phyloP scores from a whole-genome alignment of 2,797 vertebrate species.

The Mormyrus proboscirostris region DNA sequence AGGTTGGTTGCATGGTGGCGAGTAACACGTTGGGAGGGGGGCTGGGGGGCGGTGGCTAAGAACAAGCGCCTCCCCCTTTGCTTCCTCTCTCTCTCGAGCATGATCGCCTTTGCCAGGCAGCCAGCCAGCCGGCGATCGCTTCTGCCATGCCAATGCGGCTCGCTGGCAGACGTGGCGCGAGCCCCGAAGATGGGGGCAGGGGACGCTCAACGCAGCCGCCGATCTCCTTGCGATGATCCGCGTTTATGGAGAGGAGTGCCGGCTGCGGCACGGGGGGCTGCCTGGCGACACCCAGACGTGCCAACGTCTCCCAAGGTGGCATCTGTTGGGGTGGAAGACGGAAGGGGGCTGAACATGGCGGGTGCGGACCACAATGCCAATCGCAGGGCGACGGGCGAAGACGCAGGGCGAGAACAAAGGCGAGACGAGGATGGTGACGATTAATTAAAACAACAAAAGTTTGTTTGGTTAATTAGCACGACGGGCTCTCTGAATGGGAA shows the following conservation, averaged over 20 bases:
- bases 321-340: slow-evolving; percentile 69
- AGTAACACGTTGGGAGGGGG: slow-evolving; percentile 17
- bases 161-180: slow-evolving; percentile 48
- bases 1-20: slow-evolving; percentile 27
- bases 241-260: slow-evolving; percentile 37
- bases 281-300: slow-evolving; percentile 44
- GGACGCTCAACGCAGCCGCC: slow-evolving; percentile 14
- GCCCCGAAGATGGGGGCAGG: slow-evolving; percentile 34
- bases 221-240: slow-evolving; percentile 29
- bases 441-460: slow-evolving; percentile 60
- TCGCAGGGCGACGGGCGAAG: slow-evolving; percentile 47
- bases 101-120: slow-evolving; percentile 61
- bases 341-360: slow-evolving; percentile 44
- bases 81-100: slow-evolving; percentile 42
- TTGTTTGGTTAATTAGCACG: slow-evolving; percentile 56
- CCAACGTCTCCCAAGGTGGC: slow-evolving; percentile 71
- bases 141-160: slow-evolving; percentile 54
- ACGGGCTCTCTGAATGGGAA: slow-evolving; percentile 44
- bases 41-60: slow-evolving; percentile 44
- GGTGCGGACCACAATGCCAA: slow-evolving; percentile 35
- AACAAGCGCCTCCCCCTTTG: slow-evolving; percentile 58
- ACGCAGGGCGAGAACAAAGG: slow-evolving; percentile 52
- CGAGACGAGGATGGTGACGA: slow-evolving; percentile 41
- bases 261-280: slow-evolving; percentile 40
- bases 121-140: slow-evolving; percentile 63